Evolutionary conservation across 2,888 invertebrate genomes (phyloP).

Genomic region (Drosophila austrosaltans): DNA sequence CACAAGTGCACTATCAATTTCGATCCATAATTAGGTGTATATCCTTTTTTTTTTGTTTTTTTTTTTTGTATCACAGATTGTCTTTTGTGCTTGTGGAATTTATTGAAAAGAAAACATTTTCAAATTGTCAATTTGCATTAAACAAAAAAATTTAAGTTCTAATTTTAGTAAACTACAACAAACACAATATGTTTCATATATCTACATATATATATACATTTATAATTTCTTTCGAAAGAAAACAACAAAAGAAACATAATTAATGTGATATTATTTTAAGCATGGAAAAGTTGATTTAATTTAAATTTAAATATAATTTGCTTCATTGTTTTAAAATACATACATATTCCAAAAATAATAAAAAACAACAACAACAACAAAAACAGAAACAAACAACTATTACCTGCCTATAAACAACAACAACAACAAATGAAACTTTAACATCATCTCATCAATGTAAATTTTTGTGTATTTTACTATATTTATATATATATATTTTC

Average conservation of each 20-base stretch:
- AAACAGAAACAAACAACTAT: constrained; percentile 3
- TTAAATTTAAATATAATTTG: constrained; percentile 46
- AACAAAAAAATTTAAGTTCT: background rate
- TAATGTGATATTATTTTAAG: constrained; percentile 77
- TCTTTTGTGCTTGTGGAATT: background rate
- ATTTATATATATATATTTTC: background rate
- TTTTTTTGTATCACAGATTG: constrained; percentile 4
- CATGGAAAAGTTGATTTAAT: constrained; percentile 39
- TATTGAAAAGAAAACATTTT: background rate
- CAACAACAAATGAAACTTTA: background rate
- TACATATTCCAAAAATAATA: constrained; percentile 24
- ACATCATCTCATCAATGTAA: background rate
- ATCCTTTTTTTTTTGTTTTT: background rate
- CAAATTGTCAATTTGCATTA: background rate
- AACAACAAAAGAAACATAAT: constrained; percentile 46
- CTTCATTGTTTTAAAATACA: constrained; percentile 32
- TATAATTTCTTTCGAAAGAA: constrained; percentile 18
- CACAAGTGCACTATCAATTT: too few relatives aligned
- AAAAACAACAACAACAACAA: background rate
- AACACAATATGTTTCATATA: constrained; percentile 36
- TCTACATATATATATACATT: too few relatives aligned
- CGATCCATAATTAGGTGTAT: background rate
- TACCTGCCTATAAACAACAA: background rate
- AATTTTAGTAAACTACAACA: background rate
- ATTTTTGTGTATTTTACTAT: background rate